Evolutionary conservation across 2,797 vertebrate species (phyloP), one percentile per base, ranked within the genome.

Genomic region (Danio albolineatus): DNA sequence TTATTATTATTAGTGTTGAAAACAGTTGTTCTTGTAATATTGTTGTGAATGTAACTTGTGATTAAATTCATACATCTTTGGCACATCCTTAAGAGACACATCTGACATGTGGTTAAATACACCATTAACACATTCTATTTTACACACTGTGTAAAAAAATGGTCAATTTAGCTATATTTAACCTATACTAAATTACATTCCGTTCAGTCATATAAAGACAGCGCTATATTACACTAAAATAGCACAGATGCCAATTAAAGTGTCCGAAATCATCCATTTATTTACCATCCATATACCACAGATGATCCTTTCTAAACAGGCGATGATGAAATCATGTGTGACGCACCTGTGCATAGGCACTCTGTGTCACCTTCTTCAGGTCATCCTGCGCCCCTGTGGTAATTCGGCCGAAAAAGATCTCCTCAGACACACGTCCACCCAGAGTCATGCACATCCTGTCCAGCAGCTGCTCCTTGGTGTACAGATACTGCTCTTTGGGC

Each of bases 381-480:
- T 99, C 98, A 8, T 99, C 98, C 82, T 99, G 97, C 1, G 98
- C 98, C 4, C 97, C 97, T 0, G 98, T 98, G 70, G 98, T 99
- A 83, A 99, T 97, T 73, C 91, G 95, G 4, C 93, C 92, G 1
- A 99, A 99, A 90, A 99, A 99, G 88, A 98, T 96, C 87, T 98
- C 95, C 87, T 99, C 97, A 0, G 98, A 91, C 3, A 97, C 96
- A 0, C 98, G 94, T 0, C 98, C 98, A 1, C 97, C 98, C 80
- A 99, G 90, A 0, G 95, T 97, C 98, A 99, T 99, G 76, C 98
- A 99, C 98, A 99, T 99, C 69, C 97, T 92, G 88, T 99, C 97
- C 85, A 98, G 90, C 38, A 99, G 95, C 89, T 99, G 97, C 91
- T 99, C 97, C 67, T 92, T 95, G 82, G 96, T 98, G 84, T 98